Conservation (phyloP, 2,797 vertebrate genomes). For the Anolis apletophallus region DNA sequence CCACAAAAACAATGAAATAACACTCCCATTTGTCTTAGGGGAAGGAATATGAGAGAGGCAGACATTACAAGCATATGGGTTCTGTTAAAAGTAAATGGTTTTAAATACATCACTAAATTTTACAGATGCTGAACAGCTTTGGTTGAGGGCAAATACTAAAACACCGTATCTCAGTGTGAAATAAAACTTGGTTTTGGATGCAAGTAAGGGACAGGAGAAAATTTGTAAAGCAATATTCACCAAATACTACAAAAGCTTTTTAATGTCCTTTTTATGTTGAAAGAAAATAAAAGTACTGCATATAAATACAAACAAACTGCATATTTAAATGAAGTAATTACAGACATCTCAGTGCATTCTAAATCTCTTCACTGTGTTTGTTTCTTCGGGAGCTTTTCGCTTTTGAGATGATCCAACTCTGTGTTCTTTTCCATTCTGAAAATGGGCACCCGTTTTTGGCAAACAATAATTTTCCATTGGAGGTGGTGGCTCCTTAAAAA, state of each 20-base stretch:
- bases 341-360: slow-evolving; percentile 77
- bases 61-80: neutral
- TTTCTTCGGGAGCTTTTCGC: slow-evolving; percentile 85
- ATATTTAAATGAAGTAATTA: slow-evolving; percentile 18
- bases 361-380: slow-evolving; percentile 82
- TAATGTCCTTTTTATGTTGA: slow-evolving; percentile 44
- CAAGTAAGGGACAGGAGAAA: neutral
- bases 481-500: slow-evolving; percentile 88
- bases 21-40: neutral
- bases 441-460: slow-evolving; percentile 68
- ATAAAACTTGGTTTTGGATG: neutral
- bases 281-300: slow-evolving; percentile 38
- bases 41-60: neutral
- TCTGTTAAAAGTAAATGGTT: neutral
- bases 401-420: slow-evolving; percentile 82
- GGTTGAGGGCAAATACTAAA: neutral
- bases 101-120: neutral
- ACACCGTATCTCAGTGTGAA: neutral
- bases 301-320: slow-evolving; percentile 62
- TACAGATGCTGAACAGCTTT: neutral
- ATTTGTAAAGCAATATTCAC: slow-evolving; percentile 32
- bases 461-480: slow-evolving; percentile 84
- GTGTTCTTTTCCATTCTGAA: slow-evolving; percentile 69
- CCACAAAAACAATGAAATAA: neutral
- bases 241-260: slow-evolving; percentile 47